Evolutionary conservation across 2,113 vertebrate genomes (phyloP), one percentile per base, ranked within the genome.

Genomic region (Cromileptes altivelis): DNA sequence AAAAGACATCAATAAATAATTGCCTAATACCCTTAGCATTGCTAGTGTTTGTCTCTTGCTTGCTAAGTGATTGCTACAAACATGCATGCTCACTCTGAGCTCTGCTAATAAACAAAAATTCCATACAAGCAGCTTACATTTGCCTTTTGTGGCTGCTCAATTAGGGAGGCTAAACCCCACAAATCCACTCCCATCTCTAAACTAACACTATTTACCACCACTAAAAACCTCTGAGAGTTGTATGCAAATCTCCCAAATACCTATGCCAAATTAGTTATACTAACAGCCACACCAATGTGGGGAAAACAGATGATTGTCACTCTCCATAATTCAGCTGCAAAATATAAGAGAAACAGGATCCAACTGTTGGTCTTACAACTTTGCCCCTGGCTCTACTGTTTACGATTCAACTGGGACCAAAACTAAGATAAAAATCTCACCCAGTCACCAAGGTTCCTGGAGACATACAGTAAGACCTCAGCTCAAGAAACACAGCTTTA

Each of bases 161-260:
- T 89, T 62, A 84, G 57, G 18, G 45, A 74, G 55, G 65, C 18
- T 76, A 63, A 82, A 70, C 67, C 45, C 53, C 60, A 71, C 62
- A 74, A 67, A 85, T 82, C 85, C 53, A 33, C 63, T 58, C 21
- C 50, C 53, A 55, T 75, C 55, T 58, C 75, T 68, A 12, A 69
- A 68, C 52, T 42, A 60, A 42, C 65, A 56, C 42, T 9, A 25
- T 74, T 63, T 78, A 56, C 52, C n/a, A 49, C 53, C 57, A 49
- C 72, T 69, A 56, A 73, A 61, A 62, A 45, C 47, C 74, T 50
- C 0, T 19, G 53, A 53, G 72, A 57, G 19, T 53, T 73, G 9
- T 25, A 56, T 74, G 73, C 14, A 82, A 62, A 85, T 79, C 27
- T 78, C 11, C 15, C 8, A 40, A 21, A 61, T 49, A 62, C 61